A percentile compares a stretch with the other conserved stretches of the same genome.
phyloP scores from a whole-genome alignment of 2,797 vertebrate species.

The Luscinia megarhynchos region DNA sequence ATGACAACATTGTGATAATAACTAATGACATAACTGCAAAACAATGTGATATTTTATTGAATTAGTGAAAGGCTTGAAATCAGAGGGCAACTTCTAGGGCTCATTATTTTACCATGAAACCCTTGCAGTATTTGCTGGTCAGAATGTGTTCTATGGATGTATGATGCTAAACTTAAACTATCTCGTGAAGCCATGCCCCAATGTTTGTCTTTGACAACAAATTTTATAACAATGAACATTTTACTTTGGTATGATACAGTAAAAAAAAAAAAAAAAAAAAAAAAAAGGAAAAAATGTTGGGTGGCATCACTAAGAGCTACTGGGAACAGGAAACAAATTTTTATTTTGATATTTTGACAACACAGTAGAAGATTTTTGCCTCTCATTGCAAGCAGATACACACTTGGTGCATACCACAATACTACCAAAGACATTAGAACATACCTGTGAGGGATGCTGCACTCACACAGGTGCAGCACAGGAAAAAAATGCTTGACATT shows the following conservation, averaged over 20 bases:
- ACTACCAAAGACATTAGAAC: background rate
- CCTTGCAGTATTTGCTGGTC: background rate
- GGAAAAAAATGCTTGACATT: background rate
- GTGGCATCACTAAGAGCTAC: background rate
- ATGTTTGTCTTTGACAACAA: background rate
- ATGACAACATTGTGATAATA: conserved; percentile 25
- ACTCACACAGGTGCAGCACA: background rate
- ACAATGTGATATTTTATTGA: background rate
- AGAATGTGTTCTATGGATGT: background rate
- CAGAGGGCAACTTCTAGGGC: background rate
- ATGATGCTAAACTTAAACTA: background rate
- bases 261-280: background rate
- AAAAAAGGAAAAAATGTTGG: background rate
- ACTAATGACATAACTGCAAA: conserved; percentile 2
- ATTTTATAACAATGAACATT: background rate
- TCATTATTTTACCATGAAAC: background rate
- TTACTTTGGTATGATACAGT: background rate
- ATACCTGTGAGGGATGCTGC: background rate
- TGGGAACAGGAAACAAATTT: background rate
- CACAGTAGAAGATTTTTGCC: background rate
- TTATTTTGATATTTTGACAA: background rate
- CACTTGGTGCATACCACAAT: background rate
- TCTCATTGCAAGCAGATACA: background rate
- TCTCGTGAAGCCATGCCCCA: background rate
- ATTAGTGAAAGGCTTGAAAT: background rate